Evolutionary conservation across 92 coral and sea anemone species (phyloP), one percentile per base, ranked within the genome.

Genomic region (Hydrozoanthus gracilis): DNA sequence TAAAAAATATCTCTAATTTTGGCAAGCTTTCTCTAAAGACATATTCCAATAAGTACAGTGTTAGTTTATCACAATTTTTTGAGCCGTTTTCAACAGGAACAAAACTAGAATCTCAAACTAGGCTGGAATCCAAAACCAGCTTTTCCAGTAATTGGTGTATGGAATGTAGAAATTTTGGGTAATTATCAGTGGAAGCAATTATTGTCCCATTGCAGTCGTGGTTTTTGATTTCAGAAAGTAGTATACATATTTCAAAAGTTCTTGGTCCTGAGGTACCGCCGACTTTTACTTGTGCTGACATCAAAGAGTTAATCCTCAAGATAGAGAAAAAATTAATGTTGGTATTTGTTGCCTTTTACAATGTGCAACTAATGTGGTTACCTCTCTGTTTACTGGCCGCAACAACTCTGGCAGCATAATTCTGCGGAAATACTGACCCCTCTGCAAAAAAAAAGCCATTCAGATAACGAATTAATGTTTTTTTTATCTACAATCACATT

Each of bases 321-420:
- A 27, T 69, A 69, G 6, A 17, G 47, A 46, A 69, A 69, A 69
- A 70, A 70, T 70, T 70, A 50, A 11, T 50, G 44, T 70, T 70
- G 9, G 14, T 4, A 51, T 51, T 69, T 39, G 73, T 67, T 67
- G 9, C 0, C 73, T 20, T 67, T 67, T 67, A 67, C 73, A 72
- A 72, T 5, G 51, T 72, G 55, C 77, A 72, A 70, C 39, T 72
- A 72, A 46, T 44, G 13, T 45, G 14, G 2, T 72, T 72, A 45
- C 77, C 77, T 45, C 77, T 72, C 39, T 72, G 77, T 72, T 72
- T 54, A 46, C 77, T 45, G 77, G 55, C 77, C 5, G 55, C 77
- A 44, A 44, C 56, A 72, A 72, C 77, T 72, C 55, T 72, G 77
- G 77, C 20, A 72, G 77, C 77, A 46, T 11, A 72, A 72, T 13